Base-by-base conservation (phyloP, 1,140 invertebrate genomes). In the Antheraea pernyi region DNA sequence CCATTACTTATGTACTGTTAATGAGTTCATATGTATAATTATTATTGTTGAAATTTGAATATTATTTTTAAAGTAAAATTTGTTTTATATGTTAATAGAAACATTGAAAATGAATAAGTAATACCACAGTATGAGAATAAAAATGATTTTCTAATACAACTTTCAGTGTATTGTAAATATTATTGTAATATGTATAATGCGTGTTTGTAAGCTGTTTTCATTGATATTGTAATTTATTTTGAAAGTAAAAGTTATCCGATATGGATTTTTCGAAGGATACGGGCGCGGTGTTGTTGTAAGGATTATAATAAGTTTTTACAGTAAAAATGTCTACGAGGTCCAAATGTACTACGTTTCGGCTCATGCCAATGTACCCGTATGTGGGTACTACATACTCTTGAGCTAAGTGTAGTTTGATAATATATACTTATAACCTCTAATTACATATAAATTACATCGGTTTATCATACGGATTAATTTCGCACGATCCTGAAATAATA, bases 151-250 rank as follows among this genome's bases (percentile, higher is more conserved):
- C 59, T 80, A 80, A 81, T 75, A 82, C 75, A 85, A 75, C 70
- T 69, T 66, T 85, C 86, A 87, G 82, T 69, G 75, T 80, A 82
- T 83, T 90, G 88, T 90, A 90, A 88, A 90, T 90, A 84, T 76
- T 83, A 84, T 76, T 76, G 65, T 78, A 75, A 72, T 79, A 76
- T 82, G 75, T 86, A 84, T 74, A 77, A 79, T 85, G 82, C 81
- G 80, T 85, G 86, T 84, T 84, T 88, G 69, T 91, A 90, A 88
- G 86, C 80, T 73, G 78, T 90, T 88, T 88, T 85, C 77, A 86
- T 86, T 77, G 78, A 85, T 75, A 74, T 19, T 65, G 42, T 48
- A 64, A 72, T 78, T 84, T 82, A 77, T 80, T 81, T 85, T 85
- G 60, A 42, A 53, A 76, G 76, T 75, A 73, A 80, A 81, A 83